Evolutionary conservation across 2,888 invertebrate species (phyloP).

Genomic region (Drosophila greeni): DNA sequence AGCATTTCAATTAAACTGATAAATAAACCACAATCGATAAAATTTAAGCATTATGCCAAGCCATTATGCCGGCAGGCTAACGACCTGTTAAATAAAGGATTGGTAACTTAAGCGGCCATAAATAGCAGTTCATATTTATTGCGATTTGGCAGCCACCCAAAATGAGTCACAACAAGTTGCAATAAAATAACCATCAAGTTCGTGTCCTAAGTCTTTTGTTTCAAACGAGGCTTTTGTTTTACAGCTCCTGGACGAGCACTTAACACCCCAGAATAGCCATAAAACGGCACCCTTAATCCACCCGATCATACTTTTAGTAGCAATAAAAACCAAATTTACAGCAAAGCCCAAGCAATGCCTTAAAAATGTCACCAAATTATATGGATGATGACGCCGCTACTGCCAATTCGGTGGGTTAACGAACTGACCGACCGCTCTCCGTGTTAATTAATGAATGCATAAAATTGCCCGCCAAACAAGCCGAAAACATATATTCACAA

Average conservation of each 20-base stretch:
- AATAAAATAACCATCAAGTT: constrained; percentile 54
- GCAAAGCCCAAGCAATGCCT: constrained; percentile 34
- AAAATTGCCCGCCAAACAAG: constrained; percentile 47
- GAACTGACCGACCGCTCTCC: constrained; percentile 50
- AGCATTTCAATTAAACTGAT: not conserved
- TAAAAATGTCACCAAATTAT: constrained; percentile 41
- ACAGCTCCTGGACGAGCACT: constrained; percentile 36
- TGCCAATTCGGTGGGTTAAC: constrained; percentile 51
- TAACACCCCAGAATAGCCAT: constrained; percentile 51
- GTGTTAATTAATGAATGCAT: constrained; percentile 65
- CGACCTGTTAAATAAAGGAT: constrained; percentile 47
- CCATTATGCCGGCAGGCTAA: constrained; percentile 47
- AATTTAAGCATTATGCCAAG: constrained; percentile 37
- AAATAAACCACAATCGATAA: not conserved
- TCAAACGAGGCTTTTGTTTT: constrained; percentile 28
- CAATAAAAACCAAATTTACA: constrained; percentile 57
- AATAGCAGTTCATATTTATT: constrained; percentile 19
- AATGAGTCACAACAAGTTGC: constrained; percentile 34
- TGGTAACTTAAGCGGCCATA: constrained; percentile 36
- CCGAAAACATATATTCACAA: constrained; percentile 60
- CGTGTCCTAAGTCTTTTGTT: constrained; percentile 71
- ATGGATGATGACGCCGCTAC: constrained; percentile 21
- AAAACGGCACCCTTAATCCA: constrained; percentile 43
- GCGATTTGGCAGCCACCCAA: constrained; percentile 24
- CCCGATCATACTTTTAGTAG: constrained; percentile 38